Conservation (phyloP, 92 coral and sea anemone genomes). For the Siderastrea siderea region DNA sequence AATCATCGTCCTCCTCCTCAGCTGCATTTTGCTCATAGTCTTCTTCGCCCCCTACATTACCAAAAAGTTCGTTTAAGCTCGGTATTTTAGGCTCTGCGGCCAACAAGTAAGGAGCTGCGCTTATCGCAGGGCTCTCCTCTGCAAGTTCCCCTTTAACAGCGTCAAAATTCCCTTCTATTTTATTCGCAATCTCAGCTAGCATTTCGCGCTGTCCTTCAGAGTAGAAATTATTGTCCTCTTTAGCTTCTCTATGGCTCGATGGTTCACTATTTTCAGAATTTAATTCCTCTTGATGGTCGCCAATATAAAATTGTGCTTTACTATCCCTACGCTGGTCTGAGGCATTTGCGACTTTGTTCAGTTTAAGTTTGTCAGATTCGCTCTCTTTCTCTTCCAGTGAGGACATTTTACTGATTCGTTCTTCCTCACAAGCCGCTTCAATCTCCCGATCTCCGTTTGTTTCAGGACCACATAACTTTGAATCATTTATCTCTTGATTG, state of each 20-base stretch:
- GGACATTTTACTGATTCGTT: not conserved
- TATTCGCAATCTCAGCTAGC: not conserved
- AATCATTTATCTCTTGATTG: not conserved
- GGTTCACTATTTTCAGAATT: constrained; percentile 21
- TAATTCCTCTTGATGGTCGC: constrained; percentile 11
- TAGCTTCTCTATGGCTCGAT: constrained; percentile 10
- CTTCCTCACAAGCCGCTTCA: not conserved
- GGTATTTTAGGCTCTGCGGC: constrained; percentile 34
- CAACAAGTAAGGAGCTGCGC: not conserved
- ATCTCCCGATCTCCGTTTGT: constrained; percentile 2
- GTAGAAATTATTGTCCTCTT: constrained; percentile 39
- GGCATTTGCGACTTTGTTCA: not conserved
- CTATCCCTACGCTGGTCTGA: not conserved
- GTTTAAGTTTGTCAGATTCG: constrained; percentile 6
- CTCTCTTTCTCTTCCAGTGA: not conserved
- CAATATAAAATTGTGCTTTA: constrained; percentile 21
- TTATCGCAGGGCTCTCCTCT: constrained; percentile 3
- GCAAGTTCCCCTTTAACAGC: not conserved
- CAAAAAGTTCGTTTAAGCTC: constrained; percentile 40
- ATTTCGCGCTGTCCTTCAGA: constrained; percentile 16
- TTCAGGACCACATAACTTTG: not conserved
- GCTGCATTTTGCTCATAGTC: not conserved
- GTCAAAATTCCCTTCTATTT: not conserved
- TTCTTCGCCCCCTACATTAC: not conserved
- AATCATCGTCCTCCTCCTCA: constrained; percentile 26